Base-by-base conservation (phyloP, 2,797 vertebrate species). In the Tolypeutes matacus region DNA sequence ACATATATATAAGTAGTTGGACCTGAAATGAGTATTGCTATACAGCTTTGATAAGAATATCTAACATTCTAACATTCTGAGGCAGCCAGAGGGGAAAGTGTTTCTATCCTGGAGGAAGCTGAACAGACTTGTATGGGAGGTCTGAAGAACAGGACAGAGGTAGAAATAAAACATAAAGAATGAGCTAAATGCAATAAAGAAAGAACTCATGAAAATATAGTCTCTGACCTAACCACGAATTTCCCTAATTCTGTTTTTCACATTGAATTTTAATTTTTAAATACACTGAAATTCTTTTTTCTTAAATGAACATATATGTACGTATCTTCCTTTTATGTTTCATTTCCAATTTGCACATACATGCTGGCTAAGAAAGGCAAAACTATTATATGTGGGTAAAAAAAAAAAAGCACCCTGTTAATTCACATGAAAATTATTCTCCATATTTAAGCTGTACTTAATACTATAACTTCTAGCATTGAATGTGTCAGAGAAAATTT, bases 231-330 rank as follows among this genome's bases (percentile, higher is more conserved):
- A 92, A 81, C 2, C 11, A 77, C 14, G 29, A 76, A 64, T 83
- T 64, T 93, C 82, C 34, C 13, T 77, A 58, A 76, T 76, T 62
- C 39, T 62, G 76, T 64, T 93, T 93, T 92, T 77, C 13, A 86
- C 0, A 90, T 0, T 90, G 29, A 70, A 81, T 90, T 96, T 94
- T 86, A 69, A 60, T 80, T 85, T 67, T 49, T 84, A 89, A 92
- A 78, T 90, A 36, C 7, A 88, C 0, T 46, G 42, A 46, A 46
- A 46, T 46, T 46, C 5, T 46, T 46, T 46, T 5, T 46, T 46
- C 9, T 46, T 5, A 46, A 46, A 5, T 46, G 42, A 46, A 46
- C 9, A 46, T 46, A 46, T 46, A 46, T 46, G 42, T 46, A 46
- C 9, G 42, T 72, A 46, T 67, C 27, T 69, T 75, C 46, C 31